These are phyloP conservation scores for Germaria angustata DNA, from an alignment of 2,888 invertebrate species.

Conservation along the genomic window DNA sequence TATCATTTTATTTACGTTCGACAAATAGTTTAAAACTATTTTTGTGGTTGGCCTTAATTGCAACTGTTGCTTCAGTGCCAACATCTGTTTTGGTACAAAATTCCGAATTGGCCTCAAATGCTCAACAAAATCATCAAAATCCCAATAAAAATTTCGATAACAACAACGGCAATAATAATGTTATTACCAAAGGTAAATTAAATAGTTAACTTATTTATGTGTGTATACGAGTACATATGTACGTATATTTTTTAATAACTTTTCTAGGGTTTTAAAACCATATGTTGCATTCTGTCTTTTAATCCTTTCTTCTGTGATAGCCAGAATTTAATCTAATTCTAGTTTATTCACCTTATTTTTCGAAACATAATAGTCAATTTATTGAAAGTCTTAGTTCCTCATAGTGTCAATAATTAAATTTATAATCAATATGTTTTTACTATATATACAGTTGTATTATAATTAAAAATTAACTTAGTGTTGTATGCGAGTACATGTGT, in stretches of 20 bases:
- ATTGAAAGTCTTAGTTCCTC: neutral
- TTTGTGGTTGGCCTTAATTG: conserved; percentile 71
- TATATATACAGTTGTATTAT: too few species aligned
- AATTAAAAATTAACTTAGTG: too few species aligned
- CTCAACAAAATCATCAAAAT: conserved; percentile 69
- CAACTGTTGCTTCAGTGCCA: conserved; percentile 76
- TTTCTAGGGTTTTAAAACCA: neutral
- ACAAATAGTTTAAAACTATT: conserved; percentile 57
- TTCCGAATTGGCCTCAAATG: conserved; percentile 75
- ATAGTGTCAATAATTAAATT: too few species aligned
- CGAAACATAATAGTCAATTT: neutral
- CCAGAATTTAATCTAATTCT: neutral
- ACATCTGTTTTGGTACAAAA: conserved; percentile 79
- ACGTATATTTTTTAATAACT: neutral
- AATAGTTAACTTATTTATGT: neutral
- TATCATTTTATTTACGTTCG: conserved; percentile 32
- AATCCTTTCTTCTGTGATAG: neutral
- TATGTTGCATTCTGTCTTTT: conserved; percentile 7
- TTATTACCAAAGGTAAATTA: conserved; percentile 65
- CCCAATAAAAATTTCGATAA: conserved; percentile 46
- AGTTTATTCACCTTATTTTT: neutral
- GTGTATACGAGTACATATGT: too few species aligned
- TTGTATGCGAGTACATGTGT: too few species aligned
- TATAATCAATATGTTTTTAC: too few species aligned
- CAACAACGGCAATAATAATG: conserved; percentile 53